phyloP scores from a whole-genome alignment of 2,888 invertebrate species.

The Diarsia mendica region DNA sequence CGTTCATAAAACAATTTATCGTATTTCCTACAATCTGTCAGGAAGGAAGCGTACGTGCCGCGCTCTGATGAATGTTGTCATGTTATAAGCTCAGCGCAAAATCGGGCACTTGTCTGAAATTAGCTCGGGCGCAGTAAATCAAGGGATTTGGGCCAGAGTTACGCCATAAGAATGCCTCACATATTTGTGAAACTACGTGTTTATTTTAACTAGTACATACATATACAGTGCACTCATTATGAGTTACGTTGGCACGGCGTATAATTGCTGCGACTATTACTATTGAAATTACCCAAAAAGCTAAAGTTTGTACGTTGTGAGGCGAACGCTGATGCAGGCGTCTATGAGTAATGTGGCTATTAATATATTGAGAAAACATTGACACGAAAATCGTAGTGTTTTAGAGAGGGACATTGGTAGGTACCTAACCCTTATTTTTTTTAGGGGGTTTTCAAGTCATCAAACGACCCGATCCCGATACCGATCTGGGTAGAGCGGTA shows the following conservation, averaged over 20 bases:
- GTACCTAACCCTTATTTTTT: too few species aligned
- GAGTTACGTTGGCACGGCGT: constrained; percentile 47
- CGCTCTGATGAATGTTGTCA: constrained; percentile 59
- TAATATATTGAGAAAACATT: constrained; percentile 30
- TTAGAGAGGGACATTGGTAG: neutral
- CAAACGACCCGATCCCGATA: too few species aligned
- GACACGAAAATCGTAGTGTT: neutral
- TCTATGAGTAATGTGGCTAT: constrained; percentile 33
- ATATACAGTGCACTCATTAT: constrained; percentile 48
- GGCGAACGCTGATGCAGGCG: constrained; percentile 15
- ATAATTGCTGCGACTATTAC: constrained; percentile 49
- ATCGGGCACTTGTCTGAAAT: constrained; percentile 82
- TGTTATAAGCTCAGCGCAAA: constrained; percentile 66
- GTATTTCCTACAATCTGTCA: constrained; percentile 45
- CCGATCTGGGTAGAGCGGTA: too few species aligned
- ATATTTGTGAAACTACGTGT: constrained; percentile 78
- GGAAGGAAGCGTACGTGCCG: constrained; percentile 52
- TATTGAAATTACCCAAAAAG: constrained; percentile 42
- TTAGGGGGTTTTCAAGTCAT: too few species aligned
- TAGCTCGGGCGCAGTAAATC: constrained; percentile 82
- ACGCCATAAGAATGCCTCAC: constrained; percentile 78
- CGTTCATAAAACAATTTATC: constrained; percentile 58
- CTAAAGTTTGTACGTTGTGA: constrained; percentile 24
- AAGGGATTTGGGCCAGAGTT: constrained; percentile 81
- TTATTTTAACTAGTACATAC: constrained; percentile 68